These are phyloP conservation scores for Dipodomys stephensi DNA, from an alignment of 2,113 vertebrate species.

Conservation along the genomic window DNA sequence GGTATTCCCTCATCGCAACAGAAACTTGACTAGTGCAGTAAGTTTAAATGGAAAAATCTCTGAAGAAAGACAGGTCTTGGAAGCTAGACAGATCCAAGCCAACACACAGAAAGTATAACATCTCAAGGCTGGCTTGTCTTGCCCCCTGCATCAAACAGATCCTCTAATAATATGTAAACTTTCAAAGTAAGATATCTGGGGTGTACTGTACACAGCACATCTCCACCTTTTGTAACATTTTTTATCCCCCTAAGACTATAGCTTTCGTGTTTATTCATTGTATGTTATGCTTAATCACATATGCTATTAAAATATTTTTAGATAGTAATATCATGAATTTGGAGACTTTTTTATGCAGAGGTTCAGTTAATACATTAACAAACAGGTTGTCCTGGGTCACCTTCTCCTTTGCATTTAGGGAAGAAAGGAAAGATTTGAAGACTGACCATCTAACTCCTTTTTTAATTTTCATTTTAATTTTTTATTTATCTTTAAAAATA, in stretches of 20 bases:
- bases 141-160: neutral
- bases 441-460: neutral
- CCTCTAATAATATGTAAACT: too few species aligned
- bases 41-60: neutral
- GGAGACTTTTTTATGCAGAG: neutral
- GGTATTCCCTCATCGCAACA: neutral
- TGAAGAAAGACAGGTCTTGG: neutral
- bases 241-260: neutral
- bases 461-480: too few species aligned
- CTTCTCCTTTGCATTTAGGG: neutral
- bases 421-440: neutral
- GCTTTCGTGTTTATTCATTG: neutral
- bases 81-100: neutral
- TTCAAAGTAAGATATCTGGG: neutral
- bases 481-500: too few species aligned
- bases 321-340: neutral
- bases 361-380: neutral
- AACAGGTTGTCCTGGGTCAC: neutral
- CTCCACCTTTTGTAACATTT: neutral
- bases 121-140: neutral
- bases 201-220: neutral
- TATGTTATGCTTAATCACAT: neutral
- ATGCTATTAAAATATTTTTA: neutral
- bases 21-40: neutral
- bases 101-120: too few species aligned